phyloP scores from a whole-genome alignment of 2,113 vertebrate genomes.

The Hydropotes inermis region DNA sequence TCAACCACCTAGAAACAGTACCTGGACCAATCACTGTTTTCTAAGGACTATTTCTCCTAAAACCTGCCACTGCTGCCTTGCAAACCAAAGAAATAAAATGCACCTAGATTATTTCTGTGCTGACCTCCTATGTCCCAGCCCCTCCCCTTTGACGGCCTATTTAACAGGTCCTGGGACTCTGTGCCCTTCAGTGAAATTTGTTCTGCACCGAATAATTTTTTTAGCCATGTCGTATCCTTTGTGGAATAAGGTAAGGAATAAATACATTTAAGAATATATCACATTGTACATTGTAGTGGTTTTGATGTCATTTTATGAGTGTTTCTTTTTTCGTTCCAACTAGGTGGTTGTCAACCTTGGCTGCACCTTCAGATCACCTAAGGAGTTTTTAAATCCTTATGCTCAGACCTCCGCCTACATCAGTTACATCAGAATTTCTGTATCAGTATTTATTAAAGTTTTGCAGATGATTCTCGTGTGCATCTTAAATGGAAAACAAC shows the following conservation, averaged over 20 bases:
- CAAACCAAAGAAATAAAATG: conserved; percentile 47
- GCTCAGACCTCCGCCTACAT: background rate
- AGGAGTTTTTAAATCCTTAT: background rate
- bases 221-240: conserved; percentile 19
- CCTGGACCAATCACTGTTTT: conserved; percentile 54
- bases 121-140: background rate
- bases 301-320: background rate
- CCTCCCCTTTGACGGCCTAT: background rate
- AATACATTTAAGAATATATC: conserved; percentile 33
- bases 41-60: conserved; percentile 31
- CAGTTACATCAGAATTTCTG: conserved; percentile 15
- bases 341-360: background rate
- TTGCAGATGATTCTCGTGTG: background rate
- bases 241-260: conserved; percentile 55
- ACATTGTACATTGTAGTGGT: background rate
- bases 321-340: background rate
- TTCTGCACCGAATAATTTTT: background rate
- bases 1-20: conserved; percentile 51
- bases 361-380: background rate
- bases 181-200: background rate
- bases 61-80: conserved; percentile 52
- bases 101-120: conserved; percentile 20
- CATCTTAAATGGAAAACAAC: background rate
- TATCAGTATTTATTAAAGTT: background rate
- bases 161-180: background rate